Conservation (phyloP, 2,888 invertebrate species). For the Caradrina clavipalpis region DNA sequence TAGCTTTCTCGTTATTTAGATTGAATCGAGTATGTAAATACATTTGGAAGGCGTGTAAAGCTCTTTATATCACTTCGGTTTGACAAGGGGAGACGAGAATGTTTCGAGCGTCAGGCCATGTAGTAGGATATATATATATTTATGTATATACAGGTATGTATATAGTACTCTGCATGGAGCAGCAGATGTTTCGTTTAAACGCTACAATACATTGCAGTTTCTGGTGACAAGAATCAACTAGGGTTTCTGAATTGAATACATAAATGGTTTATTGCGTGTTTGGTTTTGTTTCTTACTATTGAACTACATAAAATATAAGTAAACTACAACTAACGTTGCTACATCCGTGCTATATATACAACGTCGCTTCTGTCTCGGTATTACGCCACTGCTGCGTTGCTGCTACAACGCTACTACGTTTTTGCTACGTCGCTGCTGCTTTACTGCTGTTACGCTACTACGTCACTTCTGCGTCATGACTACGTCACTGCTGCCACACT, state of each 20-base stretch:
- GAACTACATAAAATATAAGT: no score
- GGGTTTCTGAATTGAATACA: not conserved
- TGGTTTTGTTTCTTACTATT: no score
- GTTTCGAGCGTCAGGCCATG: slow-evolving; percentile 20
- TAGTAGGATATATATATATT: not conserved
- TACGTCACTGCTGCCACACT: not conserved
- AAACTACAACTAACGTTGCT: no score
- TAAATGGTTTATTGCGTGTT: no score
- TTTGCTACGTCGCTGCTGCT: not conserved
- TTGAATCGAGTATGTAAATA: slow-evolving; percentile 51
- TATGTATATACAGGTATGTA: not conserved
- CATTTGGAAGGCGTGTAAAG: slow-evolving; percentile 39
- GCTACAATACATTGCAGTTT: slow-evolving; percentile 6
- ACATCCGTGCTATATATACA: no score
- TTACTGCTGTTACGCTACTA: not conserved
- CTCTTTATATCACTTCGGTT: slow-evolving; percentile 47
- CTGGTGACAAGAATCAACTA: not conserved
- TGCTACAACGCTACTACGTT: not conserved
- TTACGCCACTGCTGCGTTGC: not conserved
- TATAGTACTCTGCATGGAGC: not conserved
- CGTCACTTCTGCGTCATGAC: not conserved
- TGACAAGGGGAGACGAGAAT: slow-evolving; percentile 34
- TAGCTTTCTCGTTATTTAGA: slow-evolving; percentile 36
- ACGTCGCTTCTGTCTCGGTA: no score
- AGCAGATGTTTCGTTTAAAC: slow-evolving; percentile 18